Base-by-base conservation (phyloP, 2,888 invertebrate genomes). In the Electrophaes corylata region DNA sequence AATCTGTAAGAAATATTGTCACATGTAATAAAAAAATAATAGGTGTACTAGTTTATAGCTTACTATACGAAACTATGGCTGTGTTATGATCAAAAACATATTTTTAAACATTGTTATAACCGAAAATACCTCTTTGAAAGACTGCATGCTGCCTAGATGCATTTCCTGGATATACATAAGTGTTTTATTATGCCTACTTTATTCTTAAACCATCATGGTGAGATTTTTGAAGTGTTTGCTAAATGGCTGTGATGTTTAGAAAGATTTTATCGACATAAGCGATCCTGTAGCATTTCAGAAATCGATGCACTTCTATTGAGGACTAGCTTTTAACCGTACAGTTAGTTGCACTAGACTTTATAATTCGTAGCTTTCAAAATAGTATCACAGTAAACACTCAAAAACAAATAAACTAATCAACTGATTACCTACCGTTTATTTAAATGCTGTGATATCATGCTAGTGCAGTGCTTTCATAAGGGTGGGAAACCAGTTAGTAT, bases 31-130 rank as follows among this genome's bases (percentile, higher is more conserved):
- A 71, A 72, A 69, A 62, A 63, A 40, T 72, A 77, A 66, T 70
- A 77, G 31, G 66, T 69, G 64, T 76, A 72, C 70, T 74, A 60
- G 71, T 48, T 68, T 71, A 74, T 71, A 75, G 69, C 67, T 71
- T 37, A 31, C n/a, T 77, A 73, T 71, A 79, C 76, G 81, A 84
- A 83, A 84, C n/a, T 80, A 88, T 89, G 91, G 91, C 91, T 91
- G 91, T 91, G 91, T 86, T 85, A 80, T 86, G 86, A 88, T 89
- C 89, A 87, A 91, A 90, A 88, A 85, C 74, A 80, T 85, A 88
- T 86, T 83, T 85, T 49, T 81, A 76, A 67, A 79, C 45, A 54
- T 73, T 71, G 73, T 78, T 81, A 81, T 73, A 86, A 90, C 91
- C 91, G 77, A 82, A 79, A 85, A 84, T 91, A 91, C 91, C 91